Evolutionary conservation across 2,888 invertebrate genomes (phyloP), one percentile per base, ranked within the genome.

Genomic region (Eumacrocentrus americanus): DNA sequence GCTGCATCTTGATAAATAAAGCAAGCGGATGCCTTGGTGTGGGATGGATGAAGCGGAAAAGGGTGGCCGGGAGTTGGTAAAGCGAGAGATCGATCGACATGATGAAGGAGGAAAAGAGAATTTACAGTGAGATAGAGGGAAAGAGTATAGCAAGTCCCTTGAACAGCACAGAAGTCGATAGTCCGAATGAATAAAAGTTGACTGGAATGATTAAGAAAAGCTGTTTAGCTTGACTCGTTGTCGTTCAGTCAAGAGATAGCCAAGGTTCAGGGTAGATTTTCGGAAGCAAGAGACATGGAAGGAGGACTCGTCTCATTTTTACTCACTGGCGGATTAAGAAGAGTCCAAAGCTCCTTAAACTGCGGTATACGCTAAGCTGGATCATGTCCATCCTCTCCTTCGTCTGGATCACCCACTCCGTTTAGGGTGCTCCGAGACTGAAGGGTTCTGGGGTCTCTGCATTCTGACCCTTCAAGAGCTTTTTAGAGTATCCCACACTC

Each of bases 271-370:
- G 25, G 16, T 38, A 44, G 56, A 47, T 47, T 56, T 47, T 40
- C 50, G 37, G 46, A n/a, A 48, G 50, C 35, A 42, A 34, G 18
- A 40, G 58, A 56, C 55, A 46, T 50, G 54, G 34, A 46, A 50
- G 47, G 38, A n/a, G 61, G 63, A 61, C 67, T 67, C n/a, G 64
- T 58, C 58, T 68, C 75, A 73, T 76, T 76, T 76, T 76, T 76
- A 74, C 72, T 72, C 72, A 70, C 73, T 67, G 66, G 58, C 52
- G 68, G 78, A 79, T 80, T 79, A 79, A 79, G 76, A 72, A 71
- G 73, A 78, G 74, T 76, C 69, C 47, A 18, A 80, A 80, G 80
- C 80, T 80, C 78, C 78, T 80, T 79, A 79, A 80, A 80, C 80
- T 79, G 79, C 71, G 80, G 80, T 80, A 71, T 70, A 62, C 72